phyloP scores from a whole-genome alignment of 2,888 invertebrate genomes.

The Shargacucullia verbasci region DNA sequence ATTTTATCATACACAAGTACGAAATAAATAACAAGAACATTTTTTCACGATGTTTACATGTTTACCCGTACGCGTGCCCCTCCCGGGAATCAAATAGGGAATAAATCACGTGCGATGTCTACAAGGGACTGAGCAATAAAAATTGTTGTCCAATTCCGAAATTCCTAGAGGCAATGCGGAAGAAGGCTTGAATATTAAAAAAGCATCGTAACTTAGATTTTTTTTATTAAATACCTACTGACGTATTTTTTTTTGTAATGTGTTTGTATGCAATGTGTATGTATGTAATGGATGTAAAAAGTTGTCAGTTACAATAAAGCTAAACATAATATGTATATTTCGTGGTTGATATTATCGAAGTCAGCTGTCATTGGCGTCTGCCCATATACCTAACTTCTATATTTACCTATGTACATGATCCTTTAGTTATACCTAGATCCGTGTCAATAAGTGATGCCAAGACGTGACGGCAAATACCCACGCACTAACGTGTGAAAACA shows the following conservation, averaged over 20 bases:
- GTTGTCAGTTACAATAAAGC: too few species aligned
- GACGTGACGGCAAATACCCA: not conserved
- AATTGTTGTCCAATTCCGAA: slow-evolving; percentile 50
- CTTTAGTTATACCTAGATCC: too few species aligned
- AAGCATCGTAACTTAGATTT: too few species aligned
- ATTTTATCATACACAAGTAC: slow-evolving; percentile 14
- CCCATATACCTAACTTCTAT: too few species aligned
- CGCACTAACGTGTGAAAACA: slow-evolving; percentile 25
- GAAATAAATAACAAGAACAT: slow-evolving; percentile 28
- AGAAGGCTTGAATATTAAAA: slow-evolving; percentile 23
- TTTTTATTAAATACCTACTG: too few species aligned
- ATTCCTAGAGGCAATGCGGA: slow-evolving; percentile 34
- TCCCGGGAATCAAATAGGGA: slow-evolving; percentile 49
- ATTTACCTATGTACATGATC: too few species aligned
- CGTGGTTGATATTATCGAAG: too few species aligned
- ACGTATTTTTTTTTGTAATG: too few species aligned
- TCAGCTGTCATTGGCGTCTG: too few species aligned
- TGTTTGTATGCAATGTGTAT: too few species aligned
- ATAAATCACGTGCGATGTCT: slow-evolving; percentile 53
- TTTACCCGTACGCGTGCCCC: slow-evolving; percentile 49
- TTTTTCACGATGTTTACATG: slow-evolving; percentile 44
- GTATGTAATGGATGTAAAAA: too few species aligned
- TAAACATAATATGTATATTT: too few species aligned
- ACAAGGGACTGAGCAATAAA: slow-evolving; percentile 50
- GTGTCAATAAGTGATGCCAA: not conserved